Evolutionary conservation across 2,113 vertebrate species (phyloP).

Genomic region (Gavialis gangeticus): DNA sequence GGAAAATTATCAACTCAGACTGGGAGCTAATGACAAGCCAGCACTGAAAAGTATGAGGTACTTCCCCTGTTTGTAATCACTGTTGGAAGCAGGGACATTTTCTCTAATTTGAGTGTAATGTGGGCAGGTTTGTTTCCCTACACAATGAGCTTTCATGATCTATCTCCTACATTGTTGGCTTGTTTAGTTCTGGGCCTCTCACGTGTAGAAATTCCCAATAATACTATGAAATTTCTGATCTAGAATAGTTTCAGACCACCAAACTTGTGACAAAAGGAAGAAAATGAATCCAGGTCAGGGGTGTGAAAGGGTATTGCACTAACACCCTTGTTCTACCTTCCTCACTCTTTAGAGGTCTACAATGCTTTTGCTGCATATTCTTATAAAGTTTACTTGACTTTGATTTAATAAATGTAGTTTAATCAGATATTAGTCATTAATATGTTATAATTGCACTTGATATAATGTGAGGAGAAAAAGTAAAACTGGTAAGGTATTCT

Average conservation of each 20-base stretch:
- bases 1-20: background rate
- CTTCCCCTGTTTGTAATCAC: background rate
- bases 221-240: background rate
- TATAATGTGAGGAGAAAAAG: slow-evolving; percentile 22
- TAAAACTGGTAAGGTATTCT: slow-evolving; percentile 39
- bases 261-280: slow-evolving; percentile 41
- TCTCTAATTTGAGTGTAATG: background rate
- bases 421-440: slow-evolving; percentile 43
- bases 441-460: slow-evolving; percentile 49
- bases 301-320: slow-evolving; percentile 23
- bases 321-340: background rate
- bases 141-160: background rate
- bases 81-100: background rate
- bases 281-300: background rate
- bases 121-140: background rate
- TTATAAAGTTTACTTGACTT: background rate
- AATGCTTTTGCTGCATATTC: slow-evolving; percentile 19
- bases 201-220: background rate
- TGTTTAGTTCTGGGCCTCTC: background rate
- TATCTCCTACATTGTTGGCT: background rate
- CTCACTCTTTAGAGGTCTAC: background rate
- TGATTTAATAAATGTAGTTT: slow-evolving; percentile 46
- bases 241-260: background rate
- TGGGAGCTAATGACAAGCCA: background rate
- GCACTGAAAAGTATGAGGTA: background rate